Conservation (phyloP, 2,888 invertebrate species). For the Saturnia pavonia region DNA sequence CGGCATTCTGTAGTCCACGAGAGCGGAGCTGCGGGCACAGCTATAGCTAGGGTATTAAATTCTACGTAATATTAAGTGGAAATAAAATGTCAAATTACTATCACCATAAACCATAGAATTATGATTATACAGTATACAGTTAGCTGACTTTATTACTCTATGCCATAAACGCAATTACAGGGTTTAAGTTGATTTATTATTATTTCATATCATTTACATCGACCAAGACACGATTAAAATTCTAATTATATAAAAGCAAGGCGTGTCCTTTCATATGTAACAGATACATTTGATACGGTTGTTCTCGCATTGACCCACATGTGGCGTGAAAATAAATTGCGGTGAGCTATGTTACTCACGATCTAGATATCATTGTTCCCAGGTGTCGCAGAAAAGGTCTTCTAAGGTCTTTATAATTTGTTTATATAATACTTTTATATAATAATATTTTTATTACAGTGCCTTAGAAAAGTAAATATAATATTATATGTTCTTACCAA, state of each 20-base stretch:
- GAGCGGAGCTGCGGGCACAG: no score
- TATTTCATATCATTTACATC: constrained; percentile 30
- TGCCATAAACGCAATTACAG: background rate
- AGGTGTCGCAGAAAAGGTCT: constrained; percentile 17
- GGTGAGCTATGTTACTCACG: constrained; percentile 20
- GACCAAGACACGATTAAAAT: constrained; percentile 48
- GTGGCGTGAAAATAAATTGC: constrained; percentile 64
- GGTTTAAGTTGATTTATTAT: constrained; percentile 24
- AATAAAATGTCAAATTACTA: background rate
- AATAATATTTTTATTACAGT: background rate
- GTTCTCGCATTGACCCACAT: constrained; percentile 76
- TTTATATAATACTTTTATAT: background rate
- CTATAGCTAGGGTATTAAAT: no score
- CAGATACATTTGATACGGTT: constrained; percentile 35
- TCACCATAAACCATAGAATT: no score
- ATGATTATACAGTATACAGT: no score
- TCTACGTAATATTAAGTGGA: background rate
- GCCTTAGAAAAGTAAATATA: background rate
- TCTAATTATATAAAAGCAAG: constrained; percentile 62
- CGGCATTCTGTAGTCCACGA: no score
- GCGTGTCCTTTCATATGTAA: constrained; percentile 58
- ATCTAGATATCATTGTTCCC: constrained; percentile 18
- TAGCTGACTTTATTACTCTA: no score
- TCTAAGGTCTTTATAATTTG: constrained; percentile 13
- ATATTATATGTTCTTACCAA: background rate